phyloP scores from a whole-genome alignment of 2,113 vertebrate species.

The Piliocolobus tephrosceles region DNA sequence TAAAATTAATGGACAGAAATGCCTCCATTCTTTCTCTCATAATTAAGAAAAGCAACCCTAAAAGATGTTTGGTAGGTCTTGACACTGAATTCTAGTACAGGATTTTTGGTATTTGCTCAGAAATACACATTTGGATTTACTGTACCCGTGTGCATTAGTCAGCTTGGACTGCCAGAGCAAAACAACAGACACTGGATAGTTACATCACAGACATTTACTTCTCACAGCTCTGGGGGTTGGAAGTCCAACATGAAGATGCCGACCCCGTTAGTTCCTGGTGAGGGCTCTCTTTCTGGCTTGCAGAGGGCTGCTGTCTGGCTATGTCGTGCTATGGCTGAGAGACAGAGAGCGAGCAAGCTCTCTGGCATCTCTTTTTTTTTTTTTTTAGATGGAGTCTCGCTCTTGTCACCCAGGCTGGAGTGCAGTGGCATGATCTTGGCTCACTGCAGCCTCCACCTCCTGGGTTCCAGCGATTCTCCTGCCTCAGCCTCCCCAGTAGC shows the following conservation, averaged over 20 bases:
- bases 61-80: neutral
- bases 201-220: neutral
- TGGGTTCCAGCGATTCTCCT: too few species aligned
- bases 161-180: neutral
- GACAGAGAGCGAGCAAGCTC: neutral
- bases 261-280: neutral
- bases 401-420: too few species aligned
- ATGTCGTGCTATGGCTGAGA: neutral
- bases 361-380: neutral
- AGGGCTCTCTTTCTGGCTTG: neutral
- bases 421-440: too few species aligned
- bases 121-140: neutral
- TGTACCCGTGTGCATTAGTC: accelerated
- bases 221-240: neutral
- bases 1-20: neutral
- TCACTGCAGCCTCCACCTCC: too few species aligned
- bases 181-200: neutral
- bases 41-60: neutral
- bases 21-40: neutral
- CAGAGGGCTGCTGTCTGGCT: neutral
- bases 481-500: too few species aligned
- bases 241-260: neutral
- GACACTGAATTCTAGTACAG: neutral
- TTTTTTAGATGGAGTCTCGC: too few species aligned
- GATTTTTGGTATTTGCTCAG: neutral